Base-by-base conservation (phyloP, 2,113 vertebrate species). In the Carassius carassius region DNA sequence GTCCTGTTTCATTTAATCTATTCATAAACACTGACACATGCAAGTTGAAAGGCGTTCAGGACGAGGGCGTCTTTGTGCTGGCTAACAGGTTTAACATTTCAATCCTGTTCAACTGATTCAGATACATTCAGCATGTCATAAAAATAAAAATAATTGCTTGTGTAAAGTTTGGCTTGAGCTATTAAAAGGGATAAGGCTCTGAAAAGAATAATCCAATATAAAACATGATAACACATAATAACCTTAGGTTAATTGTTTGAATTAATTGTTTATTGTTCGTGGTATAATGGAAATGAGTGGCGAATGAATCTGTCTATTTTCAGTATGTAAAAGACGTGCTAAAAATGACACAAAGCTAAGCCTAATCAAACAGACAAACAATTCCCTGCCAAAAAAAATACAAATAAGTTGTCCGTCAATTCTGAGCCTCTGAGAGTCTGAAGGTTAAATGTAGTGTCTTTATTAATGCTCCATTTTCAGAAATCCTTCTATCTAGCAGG, bases 381-480 rank as follows among this genome's bases (percentile, higher is more conserved):
- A 60, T 78, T 62, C 19, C 74, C 47, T 51, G 14, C 6, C 25
- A 54, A 29, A 54, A 3, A 76, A 23, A 74, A n/a, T 3, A 54
- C 3, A 76, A 6, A 44, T 13, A 73, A 41, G 5, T 29, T 4
- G 19, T 5, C 41, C 23, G 70, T 60, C 19, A n/a, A 0, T 60
- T 60, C 19, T 25, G 21, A 23, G 51, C 10, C 25, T 56, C 17
- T 37, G 13, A 77, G 17, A 17, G 35, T 54, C 49, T 51, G 16
- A 81, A 51, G 44, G 23, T 81, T 49, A 69, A 81, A 51, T 69
- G 69, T 49, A 32, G 6, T 79, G 78, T 69, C 23, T n/a, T 67
- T 25, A 81, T 81, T 51, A 51, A 49, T 69, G 79, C 51, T 47
- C 2, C 62, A 69, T 51, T 81, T 67, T 35, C 16, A 81, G 79